Base-by-base conservation (phyloP, 2,113 vertebrate genomes). In the Tupaia chinensis region DNA sequence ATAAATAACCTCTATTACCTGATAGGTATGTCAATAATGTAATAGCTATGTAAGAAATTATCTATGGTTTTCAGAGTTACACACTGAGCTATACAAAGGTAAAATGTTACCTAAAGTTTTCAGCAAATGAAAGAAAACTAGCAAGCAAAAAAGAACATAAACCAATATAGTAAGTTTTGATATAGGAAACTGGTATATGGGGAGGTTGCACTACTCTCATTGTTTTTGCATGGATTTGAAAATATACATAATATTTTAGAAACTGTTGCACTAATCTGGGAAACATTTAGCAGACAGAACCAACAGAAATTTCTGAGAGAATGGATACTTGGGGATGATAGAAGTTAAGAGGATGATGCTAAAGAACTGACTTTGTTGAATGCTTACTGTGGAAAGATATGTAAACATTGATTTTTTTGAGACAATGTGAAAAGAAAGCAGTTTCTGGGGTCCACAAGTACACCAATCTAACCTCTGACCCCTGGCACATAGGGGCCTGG, bases 211-310 rank as follows among this genome's bases (percentile, higher is more conserved):
- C 25, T 15, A 65, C 6, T 65, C 12, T 16, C 12, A 60, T 89
- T 72, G 72, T 16, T 70, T 83, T 60, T 29, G 9, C 60, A 16
- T 68, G 22, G 72, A 63, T 91, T 89, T 82, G 25, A 44, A 91
- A 95, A 93, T 95, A 69, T 23, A 66, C 14, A 11, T 61, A 68
- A 63, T 17, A 81, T 83, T 77, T 85, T 76, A 63, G 80, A 80
- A 85, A 2, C 32, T 80, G 65, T 65, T 94, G 16, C 3, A 53
- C 81, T 95, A 79, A 79, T 17, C 6, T 74, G 68, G 65, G 58
- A 95, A 78, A 72, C 29, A 27, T 81, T 89, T 44, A 78, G 56
- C 74, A 90, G 60, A 27, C 5, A 53, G 15, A 85, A 27, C 7
- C 7, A 78, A 77, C 9, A 58, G 32, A 34, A 63, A 23, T 20